Percentiles rank a stretch among this genome's conserved stretches.
phyloP scores from a whole-genome alignment of 2,797 vertebrate genomes.

The Phoxinus dragarum region DNA sequence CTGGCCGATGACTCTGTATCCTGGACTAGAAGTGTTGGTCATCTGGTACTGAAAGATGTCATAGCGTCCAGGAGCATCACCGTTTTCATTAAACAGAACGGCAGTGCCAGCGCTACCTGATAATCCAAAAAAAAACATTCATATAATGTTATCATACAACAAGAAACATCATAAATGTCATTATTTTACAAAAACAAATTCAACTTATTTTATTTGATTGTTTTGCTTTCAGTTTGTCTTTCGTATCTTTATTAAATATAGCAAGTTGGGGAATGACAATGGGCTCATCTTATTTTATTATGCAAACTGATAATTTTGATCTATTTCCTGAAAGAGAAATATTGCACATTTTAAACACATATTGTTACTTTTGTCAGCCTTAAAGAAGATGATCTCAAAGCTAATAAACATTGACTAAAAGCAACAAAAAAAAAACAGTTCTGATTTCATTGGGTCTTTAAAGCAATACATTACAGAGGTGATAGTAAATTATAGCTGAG shows the following conservation, averaged over 20 bases:
- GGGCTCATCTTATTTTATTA: neutral
- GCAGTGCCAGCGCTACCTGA: slow-evolving; percentile 90
- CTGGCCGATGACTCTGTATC: slow-evolving; percentile 88
- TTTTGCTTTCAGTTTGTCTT: neutral
- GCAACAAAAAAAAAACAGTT: neutral
- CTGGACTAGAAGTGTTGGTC: slow-evolving; percentile 81
- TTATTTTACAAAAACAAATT: neutral
- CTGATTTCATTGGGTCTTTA: neutral
- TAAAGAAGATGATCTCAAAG: neutral
- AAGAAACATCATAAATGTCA: neutral
- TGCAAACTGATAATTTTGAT: neutral
- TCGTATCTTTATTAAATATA: neutral
- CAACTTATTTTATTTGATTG: neutral
- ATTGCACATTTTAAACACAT: neutral
- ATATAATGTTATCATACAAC: neutral
- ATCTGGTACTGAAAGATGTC: slow-evolving; percentile 95
- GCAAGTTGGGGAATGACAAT: neutral
- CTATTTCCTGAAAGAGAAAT: neutral
- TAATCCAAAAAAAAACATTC: neutral
- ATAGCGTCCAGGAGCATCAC: slow-evolving; percentile 90
- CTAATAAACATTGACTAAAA: neutral
- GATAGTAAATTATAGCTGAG: neutral
- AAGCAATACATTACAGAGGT: slow-evolving; percentile 1
- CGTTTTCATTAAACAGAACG: slow-evolving; percentile 90
- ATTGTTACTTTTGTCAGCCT: neutral